These are phyloP conservation scores for Formica selysi DNA, from an alignment of 1,140 invertebrate genomes.

Conservation along the genomic window DNA sequence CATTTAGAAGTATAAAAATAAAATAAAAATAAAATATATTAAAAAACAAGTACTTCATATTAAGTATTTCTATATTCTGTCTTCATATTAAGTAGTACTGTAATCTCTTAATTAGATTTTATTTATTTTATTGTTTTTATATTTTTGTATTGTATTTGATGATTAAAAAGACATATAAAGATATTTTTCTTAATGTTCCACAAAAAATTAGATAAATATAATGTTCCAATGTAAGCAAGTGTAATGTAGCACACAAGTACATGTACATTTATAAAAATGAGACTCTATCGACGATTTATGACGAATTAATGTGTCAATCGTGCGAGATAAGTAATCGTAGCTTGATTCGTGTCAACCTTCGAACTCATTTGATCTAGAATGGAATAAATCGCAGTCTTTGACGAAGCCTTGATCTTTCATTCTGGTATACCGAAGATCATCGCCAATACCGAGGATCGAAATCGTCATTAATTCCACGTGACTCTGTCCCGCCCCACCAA, in stretches of 20 bases:
- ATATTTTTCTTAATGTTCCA: neutral
- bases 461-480: conserved; percentile 58
- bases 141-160: neutral
- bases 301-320: conserved; percentile 53
- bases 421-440: conserved; percentile 16
- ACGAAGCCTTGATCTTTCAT: conserved; percentile 49
- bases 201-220: no score
- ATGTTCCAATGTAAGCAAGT: neutral
- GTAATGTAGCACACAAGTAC: neutral
- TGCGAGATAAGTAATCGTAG: conserved; percentile 21
- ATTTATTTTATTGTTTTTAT: neutral
- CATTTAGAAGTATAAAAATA: neutral
- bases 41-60: neutral
- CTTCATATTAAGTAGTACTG: neutral
- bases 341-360: conserved; percentile 55
- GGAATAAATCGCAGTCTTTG: conserved; percentile 49
- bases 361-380: conserved; percentile 53
- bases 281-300: conserved; percentile 15
- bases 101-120: neutral
- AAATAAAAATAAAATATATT: neutral
- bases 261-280: neutral
- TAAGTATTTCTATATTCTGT: neutral
- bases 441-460: conserved; percentile 45
- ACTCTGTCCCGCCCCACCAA: conserved; percentile 7
- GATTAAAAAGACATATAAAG: neutral